Percentiles rank a stretch among this genome's conserved stretches.
Conservation (phyloP, 2,113 vertebrate genomes). For the Atherinomorus stipes region DNA sequence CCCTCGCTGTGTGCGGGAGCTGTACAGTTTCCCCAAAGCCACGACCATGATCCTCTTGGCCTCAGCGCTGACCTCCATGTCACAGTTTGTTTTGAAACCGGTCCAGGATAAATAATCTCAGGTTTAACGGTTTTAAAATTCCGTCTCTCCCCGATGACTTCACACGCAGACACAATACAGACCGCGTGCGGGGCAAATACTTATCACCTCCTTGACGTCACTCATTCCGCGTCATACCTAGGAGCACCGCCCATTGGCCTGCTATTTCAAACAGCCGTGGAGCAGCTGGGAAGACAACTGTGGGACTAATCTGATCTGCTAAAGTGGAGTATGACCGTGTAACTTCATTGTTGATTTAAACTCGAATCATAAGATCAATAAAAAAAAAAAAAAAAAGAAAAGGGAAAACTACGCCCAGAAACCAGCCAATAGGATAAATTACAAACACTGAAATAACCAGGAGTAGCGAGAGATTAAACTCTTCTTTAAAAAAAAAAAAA, state of each 20-base stretch:
- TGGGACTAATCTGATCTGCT: neutral
- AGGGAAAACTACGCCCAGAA: too few relatives aligned
- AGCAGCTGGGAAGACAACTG: slow-evolving; percentile 29
- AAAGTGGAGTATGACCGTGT: too few relatives aligned
- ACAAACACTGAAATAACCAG: too few relatives aligned
- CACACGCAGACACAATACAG: slow-evolving; percentile 35
- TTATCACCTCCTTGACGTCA: slow-evolving; percentile 72
- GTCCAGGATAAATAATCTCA: slow-evolving; percentile 17
- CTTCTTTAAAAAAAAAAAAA: too few relatives aligned
- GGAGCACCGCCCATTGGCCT: slow-evolving; percentile 43
- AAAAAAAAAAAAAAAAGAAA: neutral
- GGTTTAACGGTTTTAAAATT: neutral
- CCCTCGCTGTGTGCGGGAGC: slow-evolving; percentile 68
- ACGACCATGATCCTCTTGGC: slow-evolving; percentile 78
- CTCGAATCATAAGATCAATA: neutral
- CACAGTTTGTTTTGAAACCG: slow-evolving; percentile 30
- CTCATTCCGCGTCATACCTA: neutral
- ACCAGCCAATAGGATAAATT: too few relatives aligned
- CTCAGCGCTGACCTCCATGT: slow-evolving; percentile 74
- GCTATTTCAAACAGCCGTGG: slow-evolving; percentile 7
- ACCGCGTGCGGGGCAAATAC: slow-evolving; percentile 3
- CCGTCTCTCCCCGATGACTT: slow-evolving; percentile 14
- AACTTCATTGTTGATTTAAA: neutral
- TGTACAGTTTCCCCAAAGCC: slow-evolving; percentile 75
- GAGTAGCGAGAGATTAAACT: too few relatives aligned